Percentiles rank a stretch among this genome's conserved stretches.
Conservation (phyloP, 1,140 invertebrate genomes). For the Druon quercuslanigerum region DNA sequence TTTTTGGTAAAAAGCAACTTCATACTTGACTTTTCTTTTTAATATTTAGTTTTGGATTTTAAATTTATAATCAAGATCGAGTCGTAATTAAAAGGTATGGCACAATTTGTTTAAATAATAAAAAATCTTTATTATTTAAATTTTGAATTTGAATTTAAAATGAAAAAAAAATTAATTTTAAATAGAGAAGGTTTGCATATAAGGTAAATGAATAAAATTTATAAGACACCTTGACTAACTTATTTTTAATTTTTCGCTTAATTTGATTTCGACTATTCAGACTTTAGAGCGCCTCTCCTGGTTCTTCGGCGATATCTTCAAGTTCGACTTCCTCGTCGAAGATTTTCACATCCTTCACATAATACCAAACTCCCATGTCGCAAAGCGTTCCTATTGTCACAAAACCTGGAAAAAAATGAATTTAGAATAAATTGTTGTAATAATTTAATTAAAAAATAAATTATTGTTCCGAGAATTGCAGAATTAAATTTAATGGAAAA, state of each 20-base stretch:
- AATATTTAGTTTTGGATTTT: no score
- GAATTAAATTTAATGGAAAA: no score
- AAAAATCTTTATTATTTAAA: no score
- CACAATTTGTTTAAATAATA: no score
- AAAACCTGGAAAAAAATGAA: conserved; percentile 72
- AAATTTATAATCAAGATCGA: no score
- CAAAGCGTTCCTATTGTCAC: conserved; percentile 80
- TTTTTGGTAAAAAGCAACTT: no score
- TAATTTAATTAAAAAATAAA: background rate
- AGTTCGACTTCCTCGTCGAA: conserved; percentile 81
- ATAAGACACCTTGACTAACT: background rate
- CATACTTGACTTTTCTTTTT: no score
- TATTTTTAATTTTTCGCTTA: conserved; percentile 36
- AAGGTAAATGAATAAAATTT: conserved; percentile 54
- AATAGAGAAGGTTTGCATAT: conserved; percentile 44
- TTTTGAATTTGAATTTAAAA: no score
- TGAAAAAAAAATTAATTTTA: no score
- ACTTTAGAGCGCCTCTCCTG: conserved; percentile 63
- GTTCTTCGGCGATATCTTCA: conserved; percentile 72
- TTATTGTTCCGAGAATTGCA: no score
- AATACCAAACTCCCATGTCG: conserved; percentile 82
- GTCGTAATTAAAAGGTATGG: no score
- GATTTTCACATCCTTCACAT: conserved; percentile 82
- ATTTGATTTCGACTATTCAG: conserved; percentile 35
- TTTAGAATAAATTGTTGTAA: background rate